A percentile compares a stretch with the other conserved stretches of the same genome.
Conservation (phyloP, 2,888 invertebrate genomes). For the Lingula anatina region DNA sequence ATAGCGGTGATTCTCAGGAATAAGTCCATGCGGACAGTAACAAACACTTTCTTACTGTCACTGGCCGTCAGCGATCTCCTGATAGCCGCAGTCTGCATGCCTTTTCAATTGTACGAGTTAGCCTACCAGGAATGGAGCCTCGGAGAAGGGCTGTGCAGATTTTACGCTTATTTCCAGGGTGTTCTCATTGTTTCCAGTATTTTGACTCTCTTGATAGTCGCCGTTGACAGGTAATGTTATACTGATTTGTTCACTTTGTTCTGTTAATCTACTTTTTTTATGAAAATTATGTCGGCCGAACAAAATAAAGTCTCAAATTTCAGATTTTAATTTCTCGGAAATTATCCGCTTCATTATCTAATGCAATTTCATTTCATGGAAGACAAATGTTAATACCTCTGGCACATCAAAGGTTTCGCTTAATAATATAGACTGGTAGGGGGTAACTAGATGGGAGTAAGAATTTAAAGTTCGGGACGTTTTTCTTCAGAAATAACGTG, state of each 20-base stretch:
- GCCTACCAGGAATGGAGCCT: constrained; percentile 28
- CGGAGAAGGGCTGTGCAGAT: constrained; percentile 28
- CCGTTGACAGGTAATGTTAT: constrained; percentile 30
- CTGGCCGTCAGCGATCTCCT: constrained; percentile 32
- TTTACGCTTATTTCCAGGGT: constrained; percentile 30
- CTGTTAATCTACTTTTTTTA: too few species aligned
- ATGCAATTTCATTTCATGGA: too few species aligned
- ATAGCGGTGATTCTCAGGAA: constrained; percentile 20
- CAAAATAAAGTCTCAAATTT: too few species aligned
- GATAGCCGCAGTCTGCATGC: constrained; percentile 31
- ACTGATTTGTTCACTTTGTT: not conserved
- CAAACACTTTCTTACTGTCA: constrained; percentile 32
- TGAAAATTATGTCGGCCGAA: too few species aligned
- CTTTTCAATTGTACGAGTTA: constrained; percentile 23
- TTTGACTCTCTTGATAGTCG: constrained; percentile 28
- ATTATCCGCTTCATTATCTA: too few species aligned
- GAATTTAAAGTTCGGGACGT: too few species aligned
- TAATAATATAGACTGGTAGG: too few species aligned
- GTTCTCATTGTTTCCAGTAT: constrained; percentile 30
- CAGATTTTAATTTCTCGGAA: too few species aligned
- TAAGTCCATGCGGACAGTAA: constrained; percentile 20
- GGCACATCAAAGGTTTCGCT: too few species aligned
- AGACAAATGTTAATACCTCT: too few species aligned
- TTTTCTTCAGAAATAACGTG: too few species aligned
- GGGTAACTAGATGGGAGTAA: too few species aligned